Percentiles rank a stretch among this genome's conserved stretches.
These are phyloP conservation scores for Neopelma chrysocephalum DNA, from an alignment of 2,797 vertebrate genomes.

Conservation along the genomic window DNA sequence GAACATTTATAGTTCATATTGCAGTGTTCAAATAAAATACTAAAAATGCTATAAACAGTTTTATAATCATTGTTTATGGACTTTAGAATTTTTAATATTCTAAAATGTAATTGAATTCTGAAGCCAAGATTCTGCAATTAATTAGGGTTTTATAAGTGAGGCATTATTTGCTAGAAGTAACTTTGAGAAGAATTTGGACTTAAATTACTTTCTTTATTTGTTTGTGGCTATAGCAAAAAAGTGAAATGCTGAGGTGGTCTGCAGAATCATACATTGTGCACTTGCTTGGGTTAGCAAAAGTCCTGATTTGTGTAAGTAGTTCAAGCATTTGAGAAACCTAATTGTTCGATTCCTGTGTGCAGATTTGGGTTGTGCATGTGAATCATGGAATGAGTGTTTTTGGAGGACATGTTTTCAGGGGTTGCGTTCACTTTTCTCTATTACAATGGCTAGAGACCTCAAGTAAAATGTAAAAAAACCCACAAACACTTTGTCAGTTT, in stretches of 20 bases:
- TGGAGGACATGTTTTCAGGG: neutral
- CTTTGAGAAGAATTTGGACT: neutral
- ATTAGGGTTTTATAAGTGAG: constrained; percentile 28
- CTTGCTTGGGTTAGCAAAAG: neutral
- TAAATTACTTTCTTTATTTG: neutral
- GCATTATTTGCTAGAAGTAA: constrained; percentile 1
- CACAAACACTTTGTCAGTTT: neutral
- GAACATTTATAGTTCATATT: neutral
- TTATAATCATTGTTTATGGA: constrained; percentile 62
- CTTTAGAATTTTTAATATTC: constrained; percentile 51
- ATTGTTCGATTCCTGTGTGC: neutral
- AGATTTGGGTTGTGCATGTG: neutral
- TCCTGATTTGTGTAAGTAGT: neutral
- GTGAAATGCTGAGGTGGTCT: neutral
- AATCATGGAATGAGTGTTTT: neutral
- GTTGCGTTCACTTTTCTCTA: neutral
- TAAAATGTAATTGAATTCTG: constrained; percentile 43
- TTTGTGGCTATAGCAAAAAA: neutral
- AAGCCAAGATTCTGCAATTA: constrained; percentile 46
- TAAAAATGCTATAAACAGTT: constrained; percentile 43
- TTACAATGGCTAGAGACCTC: neutral
- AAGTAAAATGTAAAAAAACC: neutral
- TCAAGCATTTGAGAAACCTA: neutral
- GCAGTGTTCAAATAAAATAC: constrained; percentile 44
- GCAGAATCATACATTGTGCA: neutral